phyloP scores from a whole-genome alignment of 2,888 invertebrate genomes.

The Vesta saturnalis region DNA sequence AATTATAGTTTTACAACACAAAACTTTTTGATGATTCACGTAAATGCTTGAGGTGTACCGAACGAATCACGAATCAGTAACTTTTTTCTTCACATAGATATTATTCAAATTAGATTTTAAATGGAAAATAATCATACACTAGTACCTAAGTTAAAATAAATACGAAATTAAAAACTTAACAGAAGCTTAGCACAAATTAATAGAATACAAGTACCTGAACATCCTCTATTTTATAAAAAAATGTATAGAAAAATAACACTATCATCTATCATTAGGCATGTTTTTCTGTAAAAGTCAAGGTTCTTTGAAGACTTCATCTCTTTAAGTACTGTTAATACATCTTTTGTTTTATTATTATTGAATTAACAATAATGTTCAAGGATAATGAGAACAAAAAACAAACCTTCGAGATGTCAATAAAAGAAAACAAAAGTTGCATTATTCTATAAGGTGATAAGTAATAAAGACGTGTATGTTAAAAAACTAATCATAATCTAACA shows the following conservation, averaged over 20 bases:
- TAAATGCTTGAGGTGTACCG: too few relatives aligned
- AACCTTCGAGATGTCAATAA: background rate
- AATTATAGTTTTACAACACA: too few relatives aligned
- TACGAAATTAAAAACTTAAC: background rate
- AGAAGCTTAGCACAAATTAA: background rate
- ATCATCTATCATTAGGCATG: background rate
- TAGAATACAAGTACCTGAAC: background rate
- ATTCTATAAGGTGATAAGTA: background rate
- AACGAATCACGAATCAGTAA: too few relatives aligned
- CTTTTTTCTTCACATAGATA: too few relatives aligned
- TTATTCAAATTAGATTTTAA: too few relatives aligned
- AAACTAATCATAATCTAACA: too few relatives aligned
- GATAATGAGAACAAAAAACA: background rate
- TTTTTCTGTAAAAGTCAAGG: constrained; percentile 1
- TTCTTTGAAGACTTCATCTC: background rate
- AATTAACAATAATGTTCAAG: background rate
- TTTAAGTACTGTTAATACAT: background rate
- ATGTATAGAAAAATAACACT: too few relatives aligned
- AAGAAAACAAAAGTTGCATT: background rate
- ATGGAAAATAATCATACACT: too few relatives aligned
- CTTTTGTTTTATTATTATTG: background rate
- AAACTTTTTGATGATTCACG: too few relatives aligned
- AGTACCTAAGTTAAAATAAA: too few relatives aligned
- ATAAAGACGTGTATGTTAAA: background rate
- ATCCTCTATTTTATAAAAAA: background rate